Conservation (phyloP, 2,113 vertebrate genomes). For the Pseudopodoces humilis region DNA sequence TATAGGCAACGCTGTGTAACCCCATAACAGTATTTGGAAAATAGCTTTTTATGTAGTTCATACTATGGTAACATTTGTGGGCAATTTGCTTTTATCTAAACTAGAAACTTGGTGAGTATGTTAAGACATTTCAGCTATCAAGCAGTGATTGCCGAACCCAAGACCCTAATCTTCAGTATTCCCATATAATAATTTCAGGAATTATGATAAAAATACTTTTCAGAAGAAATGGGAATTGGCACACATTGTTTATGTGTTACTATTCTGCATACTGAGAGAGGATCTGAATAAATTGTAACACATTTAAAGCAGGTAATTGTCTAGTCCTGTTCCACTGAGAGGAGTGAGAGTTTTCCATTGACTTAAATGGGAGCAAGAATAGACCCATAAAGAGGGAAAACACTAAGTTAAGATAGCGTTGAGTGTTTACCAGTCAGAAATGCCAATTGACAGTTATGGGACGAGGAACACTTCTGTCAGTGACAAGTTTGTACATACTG, state of each 20-base stretch:
- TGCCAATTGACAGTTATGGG: not conserved
- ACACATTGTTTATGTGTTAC: not conserved
- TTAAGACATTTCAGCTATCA: not conserved
- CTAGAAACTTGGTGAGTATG: not conserved
- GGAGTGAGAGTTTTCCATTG: not conserved
- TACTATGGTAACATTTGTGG: not conserved
- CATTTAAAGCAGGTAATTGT: not conserved
- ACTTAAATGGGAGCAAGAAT: not conserved
- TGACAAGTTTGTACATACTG: not conserved
- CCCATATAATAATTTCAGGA: not conserved
- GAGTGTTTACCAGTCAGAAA: not conserved
- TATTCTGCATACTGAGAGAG: not conserved
- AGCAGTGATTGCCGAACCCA: not conserved
- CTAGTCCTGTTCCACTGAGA: not conserved
- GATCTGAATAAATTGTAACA: not conserved
- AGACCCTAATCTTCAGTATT: conserved; percentile 13
- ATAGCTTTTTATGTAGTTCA: not conserved
- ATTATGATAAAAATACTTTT: not conserved
- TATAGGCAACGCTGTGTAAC: not conserved
- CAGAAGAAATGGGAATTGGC: not conserved
- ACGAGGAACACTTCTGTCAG: not conserved
- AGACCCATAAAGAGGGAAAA: not conserved
- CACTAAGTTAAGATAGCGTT: not conserved
- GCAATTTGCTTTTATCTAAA: not conserved
- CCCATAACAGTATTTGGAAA: not conserved